Conservation (phyloP, 2,888 invertebrate genomes). For the Diaprepes abbreviatus region DNA sequence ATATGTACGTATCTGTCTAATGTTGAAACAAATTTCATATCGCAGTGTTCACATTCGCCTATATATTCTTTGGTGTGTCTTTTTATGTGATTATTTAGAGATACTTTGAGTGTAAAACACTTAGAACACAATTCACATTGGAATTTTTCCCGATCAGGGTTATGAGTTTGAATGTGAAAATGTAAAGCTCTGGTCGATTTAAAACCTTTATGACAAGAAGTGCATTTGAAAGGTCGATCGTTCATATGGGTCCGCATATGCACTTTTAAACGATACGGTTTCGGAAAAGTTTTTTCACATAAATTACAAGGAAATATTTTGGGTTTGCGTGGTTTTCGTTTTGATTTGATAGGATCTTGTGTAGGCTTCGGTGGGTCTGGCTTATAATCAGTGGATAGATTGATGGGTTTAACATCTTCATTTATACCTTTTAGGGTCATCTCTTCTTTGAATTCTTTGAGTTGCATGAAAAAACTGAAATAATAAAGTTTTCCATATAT, state of each 20-base stretch:
- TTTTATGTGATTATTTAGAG: slow-evolving; percentile 65
- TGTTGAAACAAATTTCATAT: slow-evolving; percentile 53
- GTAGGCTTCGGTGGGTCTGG: too few species aligned
- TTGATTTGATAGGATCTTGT: too few species aligned
- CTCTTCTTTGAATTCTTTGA: too few species aligned
- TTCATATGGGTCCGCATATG: slow-evolving; percentile 29
- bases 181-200: slow-evolving; percentile 59
- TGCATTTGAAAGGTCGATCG: slow-evolving; percentile 19
- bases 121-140: slow-evolving; percentile 72
- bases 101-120: slow-evolving; percentile 64
- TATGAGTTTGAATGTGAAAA: slow-evolving; percentile 27
- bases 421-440: too few species aligned
- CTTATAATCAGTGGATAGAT: too few species aligned
- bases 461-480: too few species aligned
- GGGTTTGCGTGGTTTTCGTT: too few species aligned
- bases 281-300: slow-evolving; percentile 20
- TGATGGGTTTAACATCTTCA: too few species aligned
- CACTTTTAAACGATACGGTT: slow-evolving; percentile 13
- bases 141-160: slow-evolving; percentile 47
- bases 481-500: too few species aligned
- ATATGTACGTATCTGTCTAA: slow-evolving; percentile 53
- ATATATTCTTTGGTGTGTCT: slow-evolving; percentile 61
- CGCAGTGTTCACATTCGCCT: slow-evolving; percentile 61
- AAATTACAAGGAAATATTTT: not conserved
- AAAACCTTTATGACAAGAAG: slow-evolving; percentile 28